Conservation (phyloP, 35 echinoderm and acorn worm genomes). For the Anneissia japonica region DNA sequence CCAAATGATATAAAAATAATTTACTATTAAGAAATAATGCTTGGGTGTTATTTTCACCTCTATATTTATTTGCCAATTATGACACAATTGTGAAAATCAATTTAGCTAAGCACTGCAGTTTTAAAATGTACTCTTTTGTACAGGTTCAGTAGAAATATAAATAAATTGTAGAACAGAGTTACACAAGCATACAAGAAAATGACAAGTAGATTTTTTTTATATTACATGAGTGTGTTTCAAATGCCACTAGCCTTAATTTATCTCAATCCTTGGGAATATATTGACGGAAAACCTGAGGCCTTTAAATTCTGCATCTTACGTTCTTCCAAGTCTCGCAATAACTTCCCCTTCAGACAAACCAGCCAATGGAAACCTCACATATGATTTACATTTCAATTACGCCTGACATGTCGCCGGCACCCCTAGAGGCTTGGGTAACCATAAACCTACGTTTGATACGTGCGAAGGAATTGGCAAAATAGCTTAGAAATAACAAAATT, state of each 20-base stretch:
- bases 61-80: too few relatives aligned
- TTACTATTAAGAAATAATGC: too few relatives aligned
- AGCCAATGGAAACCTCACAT: neutral
- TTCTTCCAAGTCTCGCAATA: neutral
- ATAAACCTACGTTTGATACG: neutral
- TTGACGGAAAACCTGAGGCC: neutral
- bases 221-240: too few relatives aligned
- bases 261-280: neutral
- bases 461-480: neutral
- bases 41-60: too few relatives aligned
- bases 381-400: neutral
- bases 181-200: too few relatives aligned
- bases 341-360: neutral
- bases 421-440: neutral
- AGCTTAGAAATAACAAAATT: neutral
- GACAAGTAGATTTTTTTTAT: too few relatives aligned
- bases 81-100: too few relatives aligned
- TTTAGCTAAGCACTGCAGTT: too few relatives aligned
- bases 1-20: too few relatives aligned
- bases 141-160: too few relatives aligned
- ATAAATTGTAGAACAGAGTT: too few relatives aligned
- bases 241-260: neutral
- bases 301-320: neutral
- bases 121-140: too few relatives aligned
- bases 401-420: neutral